Evolutionary conservation across 2,888 invertebrate species (phyloP).

Genomic region (Ceramica pisi): DNA sequence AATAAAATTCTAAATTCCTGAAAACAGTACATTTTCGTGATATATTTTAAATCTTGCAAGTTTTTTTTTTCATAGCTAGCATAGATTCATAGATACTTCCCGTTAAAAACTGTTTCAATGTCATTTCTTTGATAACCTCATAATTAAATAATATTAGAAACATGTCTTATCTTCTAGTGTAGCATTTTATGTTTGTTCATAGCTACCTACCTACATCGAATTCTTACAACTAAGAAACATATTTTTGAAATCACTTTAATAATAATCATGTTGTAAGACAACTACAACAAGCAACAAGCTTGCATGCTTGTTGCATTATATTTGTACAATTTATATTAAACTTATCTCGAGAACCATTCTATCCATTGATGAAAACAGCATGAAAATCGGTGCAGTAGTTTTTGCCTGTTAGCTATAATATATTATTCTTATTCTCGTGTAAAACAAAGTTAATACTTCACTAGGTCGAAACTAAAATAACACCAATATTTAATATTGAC

Average conservation of each 20-base stretch:
- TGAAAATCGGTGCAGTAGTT: too few relatives aligned
- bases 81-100: neutral
- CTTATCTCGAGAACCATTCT: too few relatives aligned
- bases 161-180: neutral
- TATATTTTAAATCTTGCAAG: neutral
- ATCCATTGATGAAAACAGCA: too few relatives aligned
- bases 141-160: neutral
- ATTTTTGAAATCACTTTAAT: neutral
- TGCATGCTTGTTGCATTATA: too few relatives aligned
- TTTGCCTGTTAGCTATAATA: too few relatives aligned
- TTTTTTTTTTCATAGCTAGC: neutral
- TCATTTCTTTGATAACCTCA: neutral
- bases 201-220: neutral
- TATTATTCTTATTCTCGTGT: neutral
- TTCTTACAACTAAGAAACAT: neutral
- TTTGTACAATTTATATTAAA: too few relatives aligned
- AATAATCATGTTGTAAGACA: too few relatives aligned
- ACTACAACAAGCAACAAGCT: too few relatives aligned
- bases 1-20: too few relatives aligned
- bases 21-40: too few relatives aligned
- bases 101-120: neutral
- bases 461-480: neutral
- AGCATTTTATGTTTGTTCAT: neutral
- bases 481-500: too few relatives aligned
- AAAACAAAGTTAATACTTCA: neutral